phyloP scores from a whole-genome alignment of 92 coral and sea anemone genomes.

The Hydrozoanthus gracilis region DNA sequence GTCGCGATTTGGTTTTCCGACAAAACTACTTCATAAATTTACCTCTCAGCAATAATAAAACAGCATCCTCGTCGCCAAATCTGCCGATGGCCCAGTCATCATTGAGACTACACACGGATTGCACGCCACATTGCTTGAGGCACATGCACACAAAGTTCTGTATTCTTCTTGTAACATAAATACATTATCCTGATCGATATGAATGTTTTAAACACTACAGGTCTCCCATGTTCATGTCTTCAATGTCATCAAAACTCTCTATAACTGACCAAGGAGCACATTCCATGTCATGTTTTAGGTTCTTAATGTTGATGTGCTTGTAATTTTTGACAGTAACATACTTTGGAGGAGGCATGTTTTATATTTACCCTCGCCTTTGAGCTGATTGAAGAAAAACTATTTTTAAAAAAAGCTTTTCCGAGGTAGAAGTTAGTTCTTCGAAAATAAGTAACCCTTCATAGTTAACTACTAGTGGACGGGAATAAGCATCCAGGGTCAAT shows the following conservation, averaged over 20 bases:
- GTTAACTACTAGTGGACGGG: too few relatives aligned
- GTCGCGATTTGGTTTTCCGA: background rate
- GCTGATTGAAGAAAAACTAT: too few relatives aligned
- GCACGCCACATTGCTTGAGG: background rate
- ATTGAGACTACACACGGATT: background rate
- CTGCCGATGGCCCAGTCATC: background rate
- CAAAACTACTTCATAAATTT: background rate
- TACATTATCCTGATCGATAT: background rate
- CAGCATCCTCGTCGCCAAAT: background rate
- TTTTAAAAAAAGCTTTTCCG: too few relatives aligned
- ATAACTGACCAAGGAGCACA: slow-evolving; percentile 68
- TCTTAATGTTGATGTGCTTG: slow-evolving; percentile 15
- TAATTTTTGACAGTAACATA: slow-evolving; percentile 37
- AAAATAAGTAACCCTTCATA: background rate
- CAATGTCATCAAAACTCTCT: slow-evolving; percentile 60
- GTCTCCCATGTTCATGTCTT: background rate
- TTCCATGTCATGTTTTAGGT: slow-evolving; percentile 47
- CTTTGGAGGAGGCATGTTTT: slow-evolving; percentile 40
- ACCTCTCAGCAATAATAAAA: background rate
- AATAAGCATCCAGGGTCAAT: too few relatives aligned
- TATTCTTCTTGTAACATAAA: background rate
- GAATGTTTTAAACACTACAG: too few relatives aligned
- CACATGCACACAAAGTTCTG: background rate
- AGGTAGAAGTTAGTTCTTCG: background rate
- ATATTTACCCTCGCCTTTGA: too few relatives aligned